A percentile compares a stretch with the other conserved stretches of the same genome.
These are phyloP conservation scores for Acleris emargana DNA, from an alignment of 2,888 invertebrate genomes.

Conservation along the genomic window DNA sequence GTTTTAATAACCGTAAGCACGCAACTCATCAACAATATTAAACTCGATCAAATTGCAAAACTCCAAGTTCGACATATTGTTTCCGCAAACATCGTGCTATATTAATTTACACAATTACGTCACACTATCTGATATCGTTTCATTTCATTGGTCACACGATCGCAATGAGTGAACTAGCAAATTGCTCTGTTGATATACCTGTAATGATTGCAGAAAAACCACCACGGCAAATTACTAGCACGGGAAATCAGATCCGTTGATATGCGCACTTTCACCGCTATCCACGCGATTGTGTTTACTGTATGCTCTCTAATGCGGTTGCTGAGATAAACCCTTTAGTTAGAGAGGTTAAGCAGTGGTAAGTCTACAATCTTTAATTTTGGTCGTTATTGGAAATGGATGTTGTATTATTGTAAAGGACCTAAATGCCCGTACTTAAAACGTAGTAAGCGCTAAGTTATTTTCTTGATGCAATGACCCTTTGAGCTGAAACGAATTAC, in stretches of 20 bases:
- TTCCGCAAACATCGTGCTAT: constrained; percentile 9
- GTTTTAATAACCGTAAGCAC: too few relatives aligned
- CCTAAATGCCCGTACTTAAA: background rate
- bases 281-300: constrained; percentile 14
- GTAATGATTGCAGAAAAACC: constrained; percentile 22
- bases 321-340: background rate
- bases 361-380: too few relatives aligned
- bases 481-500: background rate
- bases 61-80: background rate
- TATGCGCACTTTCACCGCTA: constrained; percentile 25
- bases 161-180: constrained; percentile 7
- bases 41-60: background rate
- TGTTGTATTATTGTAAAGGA: constrained; percentile 9
- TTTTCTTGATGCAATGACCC: constrained; percentile 8
- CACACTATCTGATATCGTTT: constrained; percentile 23
- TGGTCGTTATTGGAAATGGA: background rate
- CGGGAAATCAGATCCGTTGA: constrained; percentile 30
- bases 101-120: constrained; percentile 20
- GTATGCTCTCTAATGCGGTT: constrained; percentile 9
- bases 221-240: constrained; percentile 20
- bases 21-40: constrained; percentile 4
- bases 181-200: constrained; percentile 17
- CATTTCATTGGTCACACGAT: constrained; percentile 21
- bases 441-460: constrained; percentile 7
- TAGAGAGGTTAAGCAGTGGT: background rate